Evolutionary conservation across 1,140 invertebrate genomes (phyloP), one percentile per base, ranked within the genome.

Genomic region (Ganaspis sp.): DNA sequence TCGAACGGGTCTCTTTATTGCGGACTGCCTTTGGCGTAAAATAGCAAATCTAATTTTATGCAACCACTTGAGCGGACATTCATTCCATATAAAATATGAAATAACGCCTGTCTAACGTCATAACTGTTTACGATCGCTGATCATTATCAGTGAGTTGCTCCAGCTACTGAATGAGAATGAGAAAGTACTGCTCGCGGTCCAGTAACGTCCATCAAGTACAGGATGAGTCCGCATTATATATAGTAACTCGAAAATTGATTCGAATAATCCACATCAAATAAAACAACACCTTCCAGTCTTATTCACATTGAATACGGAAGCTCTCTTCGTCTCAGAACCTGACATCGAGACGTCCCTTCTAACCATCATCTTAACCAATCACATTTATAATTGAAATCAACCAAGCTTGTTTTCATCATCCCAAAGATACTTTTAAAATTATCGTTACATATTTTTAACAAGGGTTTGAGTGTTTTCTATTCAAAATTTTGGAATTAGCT

Each of bases 71-170:
- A 64, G 12, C 23, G 23, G 54, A 64, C 54, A 64, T 64, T 64
- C 54, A 64, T 64, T 64, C 23, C 23, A 15, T 29, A 29, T 64
- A 64, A 64, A 64, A 64, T 64, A 64, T 64, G 54, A 64, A 64
- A 64, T 64, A 64, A 29, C 54, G 54, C 54, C 26, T 34, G 58
- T 64, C 58, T 29, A 64, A 64, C 58, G 58, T 34, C 58, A 64
- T 64, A 64, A 64, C 58, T 64, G 58, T 64, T 64, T 64, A 64
- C 58, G 58, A 64, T 64, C 23, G 58, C 23, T 15, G 58, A 64
- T 64, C 23, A 64, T 15, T 64, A 64, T 64, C 58, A 64, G 58
- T 21, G 58, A 64, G 23, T 64, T 64, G 26, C 58, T 29, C 58
- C 23, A 64, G 58, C 58, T 64, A 64, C 58, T 29, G 58, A 64